Conservation (phyloP, 2,888 invertebrate species). For the Horisme vitalbata region DNA sequence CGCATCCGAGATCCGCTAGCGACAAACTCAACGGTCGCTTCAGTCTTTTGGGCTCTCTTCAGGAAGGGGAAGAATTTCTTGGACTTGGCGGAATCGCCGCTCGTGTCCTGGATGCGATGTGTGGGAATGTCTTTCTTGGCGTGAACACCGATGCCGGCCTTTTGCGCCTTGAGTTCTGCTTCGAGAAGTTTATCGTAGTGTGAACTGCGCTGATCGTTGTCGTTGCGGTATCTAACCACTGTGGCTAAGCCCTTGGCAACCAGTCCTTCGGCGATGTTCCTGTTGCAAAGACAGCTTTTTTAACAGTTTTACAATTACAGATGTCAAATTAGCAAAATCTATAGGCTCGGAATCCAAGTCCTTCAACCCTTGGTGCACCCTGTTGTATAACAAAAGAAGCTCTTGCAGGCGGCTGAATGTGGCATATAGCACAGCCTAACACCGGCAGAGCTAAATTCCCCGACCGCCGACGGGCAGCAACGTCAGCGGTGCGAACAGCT, state of each 20-base stretch:
- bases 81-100: slow-evolving; percentile 90
- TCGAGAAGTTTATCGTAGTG: slow-evolving; percentile 95
- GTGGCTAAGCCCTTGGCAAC: slow-evolving; percentile 96
- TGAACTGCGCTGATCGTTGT: slow-evolving; percentile 97
- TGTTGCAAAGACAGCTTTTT: slow-evolving; percentile 59
- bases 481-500: too few relatives aligned
- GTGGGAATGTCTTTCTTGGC: slow-evolving; percentile 93
- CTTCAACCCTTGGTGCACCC: too few relatives aligned
- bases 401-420: too few relatives aligned
- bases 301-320: too few relatives aligned
- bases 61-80: slow-evolving; percentile 97
- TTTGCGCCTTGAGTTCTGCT: slow-evolving; percentile 96
- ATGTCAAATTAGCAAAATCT: too few relatives aligned
- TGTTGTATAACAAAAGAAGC: too few relatives aligned
- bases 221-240: slow-evolving; percentile 96
- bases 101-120: slow-evolving; percentile 94
- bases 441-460: too few relatives aligned
- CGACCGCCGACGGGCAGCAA: too few relatives aligned
- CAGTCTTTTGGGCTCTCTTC: slow-evolving; percentile 93
- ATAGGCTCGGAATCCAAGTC: too few relatives aligned
- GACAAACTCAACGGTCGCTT: slow-evolving; percentile 98
- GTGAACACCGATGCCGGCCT: slow-evolving; percentile 90
- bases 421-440: too few relatives aligned
- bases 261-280: slow-evolving; percentile 96
- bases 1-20: slow-evolving; percentile 97